Percentiles rank a stretch among this genome's conserved stretches.
These are phyloP conservation scores for Neotoxoptera formosana DNA, from an alignment of 1,140 invertebrate species.

Conservation along the genomic window DNA sequence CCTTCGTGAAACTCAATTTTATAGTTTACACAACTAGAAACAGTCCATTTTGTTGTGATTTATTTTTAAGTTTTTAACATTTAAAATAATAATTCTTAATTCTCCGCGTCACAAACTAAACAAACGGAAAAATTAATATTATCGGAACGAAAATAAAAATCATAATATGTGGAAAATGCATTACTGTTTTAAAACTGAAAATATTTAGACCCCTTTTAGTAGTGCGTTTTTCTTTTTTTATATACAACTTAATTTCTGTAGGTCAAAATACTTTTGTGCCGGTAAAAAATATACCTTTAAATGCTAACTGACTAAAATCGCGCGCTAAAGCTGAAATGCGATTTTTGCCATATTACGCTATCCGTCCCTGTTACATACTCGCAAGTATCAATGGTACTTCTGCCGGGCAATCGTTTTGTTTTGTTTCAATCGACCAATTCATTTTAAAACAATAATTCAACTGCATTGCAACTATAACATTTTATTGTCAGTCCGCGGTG, in stretches of 20 bases:
- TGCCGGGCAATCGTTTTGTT: not conserved
- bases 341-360: not conserved
- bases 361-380: not conserved
- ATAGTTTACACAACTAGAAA: not conserved
- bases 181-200: not conserved
- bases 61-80: not conserved
- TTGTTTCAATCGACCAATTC: not conserved
- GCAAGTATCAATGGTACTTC: not conserved
- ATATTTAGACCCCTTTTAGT: not conserved
- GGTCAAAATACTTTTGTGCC: not conserved
- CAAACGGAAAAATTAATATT: not conserved
- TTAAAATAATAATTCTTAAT: not conserved
- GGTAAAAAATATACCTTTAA: not conserved
- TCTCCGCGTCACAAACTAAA: not conserved
- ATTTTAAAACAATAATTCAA: not conserved
- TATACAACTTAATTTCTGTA: not conserved
- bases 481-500: not conserved
- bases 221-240: not conserved
- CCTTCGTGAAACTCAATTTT: not conserved
- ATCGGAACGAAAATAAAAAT: not conserved
- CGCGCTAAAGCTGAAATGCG: not conserved
- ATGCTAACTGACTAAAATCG: not conserved
- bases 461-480: not conserved
- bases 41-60: not conserved
- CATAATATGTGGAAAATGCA: not conserved